Percentiles rank a stretch among this genome's conserved stretches.
These are phyloP conservation scores for Endotricha flammealis DNA, from an alignment of 2,888 invertebrate species.

Conservation along the genomic window DNA sequence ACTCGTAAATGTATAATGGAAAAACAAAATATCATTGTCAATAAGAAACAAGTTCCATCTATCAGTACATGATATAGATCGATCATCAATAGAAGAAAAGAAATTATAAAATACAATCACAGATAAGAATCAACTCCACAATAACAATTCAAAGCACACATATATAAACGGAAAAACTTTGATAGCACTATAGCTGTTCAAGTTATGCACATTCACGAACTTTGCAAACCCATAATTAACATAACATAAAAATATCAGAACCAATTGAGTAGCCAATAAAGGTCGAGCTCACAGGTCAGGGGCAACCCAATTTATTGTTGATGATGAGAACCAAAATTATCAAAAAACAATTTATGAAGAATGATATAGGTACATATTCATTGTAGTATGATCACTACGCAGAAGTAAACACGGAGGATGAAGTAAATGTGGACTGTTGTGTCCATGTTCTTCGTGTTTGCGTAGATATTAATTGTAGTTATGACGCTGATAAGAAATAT, in stretches of 20 bases:
- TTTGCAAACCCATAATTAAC: slow-evolving; percentile 28
- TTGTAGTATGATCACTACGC: not conserved
- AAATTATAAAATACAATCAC: too few relatives aligned
- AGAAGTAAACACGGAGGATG: slow-evolving; percentile 9
- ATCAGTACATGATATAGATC: too few relatives aligned
- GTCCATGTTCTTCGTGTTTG: slow-evolving; percentile 33
- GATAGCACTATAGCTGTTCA: too few relatives aligned
- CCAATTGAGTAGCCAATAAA: slow-evolving; percentile 67
- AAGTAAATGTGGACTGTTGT: slow-evolving; percentile 21
- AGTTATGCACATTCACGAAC: too few relatives aligned
- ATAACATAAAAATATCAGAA: slow-evolving; percentile 51
- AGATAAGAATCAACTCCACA: too few relatives aligned
- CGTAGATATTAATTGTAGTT: slow-evolving; percentile 34
- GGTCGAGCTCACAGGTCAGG: slow-evolving; percentile 62
- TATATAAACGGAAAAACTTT: too few relatives aligned
- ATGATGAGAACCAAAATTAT: slow-evolving; percentile 36
- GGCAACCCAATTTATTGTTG: slow-evolving; percentile 59
- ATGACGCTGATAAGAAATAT: slow-evolving; percentile 46
- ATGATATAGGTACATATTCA: slow-evolving; percentile 1
- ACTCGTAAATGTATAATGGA: too few relatives aligned
- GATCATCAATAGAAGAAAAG: too few relatives aligned
- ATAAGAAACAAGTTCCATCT: too few relatives aligned
- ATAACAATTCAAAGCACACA: too few relatives aligned
- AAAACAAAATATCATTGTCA: too few relatives aligned
- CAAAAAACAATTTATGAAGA: slow-evolving; percentile 20